Percentiles rank a stretch among this genome's conserved stretches.
Evolutionary conservation across 2,113 vertebrate species (phyloP).

Genomic region (Dasypus novemcinctus): DNA sequence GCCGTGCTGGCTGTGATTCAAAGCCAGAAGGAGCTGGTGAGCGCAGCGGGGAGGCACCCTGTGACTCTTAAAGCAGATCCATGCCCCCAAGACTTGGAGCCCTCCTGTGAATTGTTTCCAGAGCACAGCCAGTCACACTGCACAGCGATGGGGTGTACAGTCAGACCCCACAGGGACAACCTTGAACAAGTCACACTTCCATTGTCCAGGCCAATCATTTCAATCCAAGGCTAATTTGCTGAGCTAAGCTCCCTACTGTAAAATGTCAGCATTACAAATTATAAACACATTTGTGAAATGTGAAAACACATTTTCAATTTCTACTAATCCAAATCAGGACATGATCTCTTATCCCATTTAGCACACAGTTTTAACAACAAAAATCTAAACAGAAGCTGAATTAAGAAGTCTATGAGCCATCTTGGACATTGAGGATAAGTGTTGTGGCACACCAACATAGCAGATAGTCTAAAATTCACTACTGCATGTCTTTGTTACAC

Average conservation of each 20-base stretch:
- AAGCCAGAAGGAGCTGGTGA: constrained; percentile 78
- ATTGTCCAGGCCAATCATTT: background rate
- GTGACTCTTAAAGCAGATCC: background rate
- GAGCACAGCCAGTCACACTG: background rate
- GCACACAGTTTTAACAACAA: background rate
- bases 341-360: background rate
- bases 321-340: background rate
- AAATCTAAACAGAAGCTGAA: background rate
- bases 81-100: background rate
- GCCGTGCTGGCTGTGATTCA: constrained; percentile 69
- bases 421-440: background rate
- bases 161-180: background rate
- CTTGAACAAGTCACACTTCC: background rate
- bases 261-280: background rate
- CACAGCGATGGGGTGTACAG: background rate
- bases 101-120: background rate
- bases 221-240: background rate
- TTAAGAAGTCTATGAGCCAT: background rate
- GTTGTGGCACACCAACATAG: background rate
- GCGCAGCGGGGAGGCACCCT: background rate
- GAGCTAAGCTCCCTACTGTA: background rate
- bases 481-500: background rate
- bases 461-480: background rate
- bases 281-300: background rate
- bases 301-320: background rate